Evolutionary conservation across 2,888 invertebrate species (phyloP).

Genomic region (Melanostoma scalare): DNA sequence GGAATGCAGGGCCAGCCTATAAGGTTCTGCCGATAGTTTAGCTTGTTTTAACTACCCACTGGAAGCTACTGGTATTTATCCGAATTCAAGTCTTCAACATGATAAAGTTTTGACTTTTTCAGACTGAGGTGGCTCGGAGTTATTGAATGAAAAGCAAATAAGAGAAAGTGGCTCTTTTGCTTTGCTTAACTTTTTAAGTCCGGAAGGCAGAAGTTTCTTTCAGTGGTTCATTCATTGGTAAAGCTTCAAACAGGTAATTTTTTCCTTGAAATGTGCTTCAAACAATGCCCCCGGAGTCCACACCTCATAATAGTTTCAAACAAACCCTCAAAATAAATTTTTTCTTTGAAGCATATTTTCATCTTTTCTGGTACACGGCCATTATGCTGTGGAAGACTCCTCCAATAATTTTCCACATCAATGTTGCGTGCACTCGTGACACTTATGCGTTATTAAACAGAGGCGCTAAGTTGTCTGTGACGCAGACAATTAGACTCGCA

Average conservation of each 20-base stretch:
- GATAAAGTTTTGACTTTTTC: too few species aligned
- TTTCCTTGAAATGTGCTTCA: conserved; percentile 28
- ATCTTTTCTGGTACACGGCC: background rate
- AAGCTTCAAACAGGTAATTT: background rate
- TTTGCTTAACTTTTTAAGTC: too few species aligned
- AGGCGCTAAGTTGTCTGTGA: conserved; percentile 68
- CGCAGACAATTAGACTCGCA: conserved; percentile 57
- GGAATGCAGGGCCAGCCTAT: too few species aligned
- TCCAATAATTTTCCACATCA: conserved; percentile 46
- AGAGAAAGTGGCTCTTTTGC: too few species aligned
- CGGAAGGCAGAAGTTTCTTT: too few species aligned
- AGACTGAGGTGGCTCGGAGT: too few species aligned
- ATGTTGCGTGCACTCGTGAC: conserved; percentile 61
- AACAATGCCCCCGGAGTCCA: background rate
- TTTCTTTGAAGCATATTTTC: background rate
- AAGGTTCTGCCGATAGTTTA: too few species aligned
- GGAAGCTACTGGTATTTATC: too few species aligned
- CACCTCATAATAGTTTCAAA: background rate
- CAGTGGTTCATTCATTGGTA: too few species aligned
- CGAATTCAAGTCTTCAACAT: too few species aligned
- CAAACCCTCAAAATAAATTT: background rate
- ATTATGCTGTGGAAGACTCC: background rate
- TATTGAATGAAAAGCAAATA: too few species aligned
- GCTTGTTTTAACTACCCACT: too few species aligned
- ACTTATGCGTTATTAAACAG: conserved; percentile 60